Percentiles rank a stretch among this genome's conserved stretches.
Evolutionary conservation across 2,113 vertebrate species (phyloP).

Genomic region (Mesocricetus auratus): DNA sequence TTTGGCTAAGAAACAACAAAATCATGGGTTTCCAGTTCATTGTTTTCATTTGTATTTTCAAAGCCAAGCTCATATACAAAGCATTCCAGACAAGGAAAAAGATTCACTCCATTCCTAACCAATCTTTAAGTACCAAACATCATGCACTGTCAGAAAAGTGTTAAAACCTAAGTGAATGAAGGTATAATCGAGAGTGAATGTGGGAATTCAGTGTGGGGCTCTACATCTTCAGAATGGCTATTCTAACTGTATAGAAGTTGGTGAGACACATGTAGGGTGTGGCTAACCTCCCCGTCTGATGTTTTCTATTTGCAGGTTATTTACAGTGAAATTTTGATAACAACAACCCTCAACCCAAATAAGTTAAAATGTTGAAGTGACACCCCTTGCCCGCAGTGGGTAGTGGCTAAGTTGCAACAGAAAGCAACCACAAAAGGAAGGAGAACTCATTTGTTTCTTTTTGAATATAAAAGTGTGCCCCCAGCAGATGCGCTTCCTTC

Average conservation of each 20-base stretch:
- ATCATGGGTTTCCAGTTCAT: not conserved
- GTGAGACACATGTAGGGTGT: not conserved
- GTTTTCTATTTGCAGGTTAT: not conserved
- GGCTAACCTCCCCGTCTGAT: not conserved
- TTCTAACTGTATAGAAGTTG: too few species aligned
- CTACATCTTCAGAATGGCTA: not conserved
- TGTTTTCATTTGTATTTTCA: conserved; percentile 58
- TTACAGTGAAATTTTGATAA: not conserved
- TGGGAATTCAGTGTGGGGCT: rapidly evolving
- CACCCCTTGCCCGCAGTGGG: conserved; percentile 46
- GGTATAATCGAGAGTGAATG: too few species aligned
- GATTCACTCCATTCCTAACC: not conserved
- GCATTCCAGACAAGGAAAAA: conserved; percentile 31
- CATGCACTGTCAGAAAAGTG: conserved; percentile 36
- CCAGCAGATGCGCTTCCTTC: conserved; percentile 60
- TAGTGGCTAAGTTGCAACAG: not conserved
- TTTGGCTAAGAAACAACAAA: conserved; percentile 27
- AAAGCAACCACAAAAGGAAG: not conserved
- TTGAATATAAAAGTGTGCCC: conserved; percentile 3
- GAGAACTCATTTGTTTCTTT: conserved; percentile 21
- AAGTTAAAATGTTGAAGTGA: conserved; percentile 30
- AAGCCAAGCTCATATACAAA: conserved; percentile 52
- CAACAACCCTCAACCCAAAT: conserved; percentile 26
- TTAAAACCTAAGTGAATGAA: not conserved
- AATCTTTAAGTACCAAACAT: conserved; percentile 37